phyloP scores from a whole-genome alignment of 2,113 vertebrate species.

The Chascanopsetta lugubris region DNA sequence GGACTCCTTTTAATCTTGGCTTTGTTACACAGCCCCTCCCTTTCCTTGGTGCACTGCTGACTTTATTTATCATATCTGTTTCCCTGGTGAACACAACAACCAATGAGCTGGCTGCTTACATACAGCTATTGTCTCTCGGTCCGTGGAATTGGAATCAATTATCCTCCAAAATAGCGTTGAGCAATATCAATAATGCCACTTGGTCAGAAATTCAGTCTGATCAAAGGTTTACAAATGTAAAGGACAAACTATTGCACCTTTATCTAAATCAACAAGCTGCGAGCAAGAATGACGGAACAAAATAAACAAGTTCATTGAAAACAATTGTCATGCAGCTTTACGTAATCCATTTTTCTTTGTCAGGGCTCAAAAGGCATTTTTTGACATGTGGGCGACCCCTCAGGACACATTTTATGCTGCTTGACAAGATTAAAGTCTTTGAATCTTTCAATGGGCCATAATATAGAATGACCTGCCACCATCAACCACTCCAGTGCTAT shows the following conservation, averaged over 20 bases:
- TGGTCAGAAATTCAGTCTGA: neutral
- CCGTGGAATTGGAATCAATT: neutral
- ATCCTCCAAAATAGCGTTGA: neutral
- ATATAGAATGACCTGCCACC: constrained; percentile 20
- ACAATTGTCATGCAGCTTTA: constrained; percentile 13
- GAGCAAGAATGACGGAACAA: constrained; percentile 9
- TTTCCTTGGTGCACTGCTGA: constrained; percentile 27
- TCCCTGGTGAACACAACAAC: constrained; percentile 38
- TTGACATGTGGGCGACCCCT: constrained; percentile 30
- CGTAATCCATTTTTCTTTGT: constrained; percentile 25
- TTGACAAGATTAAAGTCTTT: constrained; percentile 64
- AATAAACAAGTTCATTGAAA: constrained; percentile 12
- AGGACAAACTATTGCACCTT: neutral
- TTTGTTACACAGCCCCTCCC: constrained; percentile 64
- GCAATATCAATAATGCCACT: neutral
- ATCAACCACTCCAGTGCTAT: constrained; percentile 4
- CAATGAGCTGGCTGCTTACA: constrained; percentile 11
- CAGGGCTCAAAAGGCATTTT: constrained; percentile 6
- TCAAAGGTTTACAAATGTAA: neutral
- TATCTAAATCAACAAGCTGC: neutral
- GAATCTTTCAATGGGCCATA: constrained; percentile 12
- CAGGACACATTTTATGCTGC: constrained; percentile 10
- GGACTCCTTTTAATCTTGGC: constrained; percentile 73
- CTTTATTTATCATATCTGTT: constrained; percentile 45
- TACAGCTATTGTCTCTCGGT: neutral